Conservation (phyloP, 1,140 invertebrate genomes). For the Grapholita molesta region DNA sequence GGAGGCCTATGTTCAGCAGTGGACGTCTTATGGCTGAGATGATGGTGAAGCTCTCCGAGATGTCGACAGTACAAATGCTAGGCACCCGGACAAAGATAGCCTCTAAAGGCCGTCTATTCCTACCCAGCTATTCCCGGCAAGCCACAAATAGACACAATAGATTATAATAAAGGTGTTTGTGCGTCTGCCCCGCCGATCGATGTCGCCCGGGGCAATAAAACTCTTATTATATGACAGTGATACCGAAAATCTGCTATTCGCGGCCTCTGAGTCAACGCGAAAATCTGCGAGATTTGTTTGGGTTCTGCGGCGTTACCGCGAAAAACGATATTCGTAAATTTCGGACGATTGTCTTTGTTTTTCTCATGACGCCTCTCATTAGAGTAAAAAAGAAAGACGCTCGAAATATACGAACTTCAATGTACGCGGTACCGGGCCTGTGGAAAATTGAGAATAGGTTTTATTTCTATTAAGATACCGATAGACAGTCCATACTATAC, state of each 20-base stretch:
- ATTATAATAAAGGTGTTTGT: neutral
- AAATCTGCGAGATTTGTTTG: neutral
- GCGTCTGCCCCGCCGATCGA: neutral
- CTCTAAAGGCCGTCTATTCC: constrained; percentile 5
- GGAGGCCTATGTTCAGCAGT: too few species aligned
- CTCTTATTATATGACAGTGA: neutral
- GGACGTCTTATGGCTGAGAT: too few species aligned
- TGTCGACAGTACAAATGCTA: neutral
- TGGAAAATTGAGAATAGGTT: too few species aligned
- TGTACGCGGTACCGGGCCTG: too few species aligned
- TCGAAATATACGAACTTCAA: too few species aligned
- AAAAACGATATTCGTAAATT: too few species aligned
- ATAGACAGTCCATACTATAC: too few species aligned
- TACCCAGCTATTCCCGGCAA: neutral
- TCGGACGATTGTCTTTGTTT: too few species aligned
- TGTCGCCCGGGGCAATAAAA: neutral
- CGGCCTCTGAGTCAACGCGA: neutral
- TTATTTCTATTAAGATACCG: too few species aligned
- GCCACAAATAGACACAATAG: neutral
- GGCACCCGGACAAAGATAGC: neutral
- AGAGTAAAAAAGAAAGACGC: too few species aligned
- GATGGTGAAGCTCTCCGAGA: neutral
- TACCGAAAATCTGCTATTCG: neutral
- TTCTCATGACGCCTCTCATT: too few species aligned
- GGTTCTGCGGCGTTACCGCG: too few species aligned